Percentiles rank a stretch among this genome's conserved stretches.
Conservation (phyloP, 2,113 vertebrate species). For the Gallinago paraguaiae region DNA sequence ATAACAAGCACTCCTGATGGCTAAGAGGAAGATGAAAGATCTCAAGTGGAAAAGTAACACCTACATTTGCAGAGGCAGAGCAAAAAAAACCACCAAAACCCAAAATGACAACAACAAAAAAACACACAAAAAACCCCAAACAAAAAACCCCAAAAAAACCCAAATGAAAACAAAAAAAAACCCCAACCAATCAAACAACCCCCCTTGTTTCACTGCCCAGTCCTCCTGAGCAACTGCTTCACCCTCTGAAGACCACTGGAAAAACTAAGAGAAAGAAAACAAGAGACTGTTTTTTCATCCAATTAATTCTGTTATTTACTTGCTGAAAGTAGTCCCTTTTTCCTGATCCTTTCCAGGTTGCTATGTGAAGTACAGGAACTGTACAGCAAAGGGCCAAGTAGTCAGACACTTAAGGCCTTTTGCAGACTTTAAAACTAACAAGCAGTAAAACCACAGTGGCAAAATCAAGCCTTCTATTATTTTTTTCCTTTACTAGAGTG, state of each 20-base stretch:
- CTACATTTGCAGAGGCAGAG: not conserved
- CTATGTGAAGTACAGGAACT: not conserved
- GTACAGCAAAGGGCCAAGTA: not conserved
- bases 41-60: not conserved
- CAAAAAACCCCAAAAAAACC: not conserved
- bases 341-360: not conserved
- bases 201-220: not conserved
- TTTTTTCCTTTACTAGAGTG: not conserved
- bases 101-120: not conserved
- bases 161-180: not conserved
- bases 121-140: too few species aligned
- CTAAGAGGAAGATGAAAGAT: not conserved
- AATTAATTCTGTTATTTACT: not conserved
- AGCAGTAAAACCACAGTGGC: not conserved
- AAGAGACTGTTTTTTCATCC: not conserved
- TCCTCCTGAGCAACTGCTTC: not conserved
- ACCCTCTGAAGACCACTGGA: not conserved
- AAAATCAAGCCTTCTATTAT: not conserved
- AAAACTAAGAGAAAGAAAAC: not conserved
- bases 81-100: too few species aligned
- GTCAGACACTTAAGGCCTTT: not conserved
- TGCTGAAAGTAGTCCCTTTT: not conserved
- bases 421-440: not conserved
- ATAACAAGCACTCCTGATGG: not conserved
- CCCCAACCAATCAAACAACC: not conserved